A percentile compares a stretch with the other conserved stretches of the same genome.
Conservation (phyloP, 2,797 vertebrate genomes). For the Serranus cabrilla region DNA sequence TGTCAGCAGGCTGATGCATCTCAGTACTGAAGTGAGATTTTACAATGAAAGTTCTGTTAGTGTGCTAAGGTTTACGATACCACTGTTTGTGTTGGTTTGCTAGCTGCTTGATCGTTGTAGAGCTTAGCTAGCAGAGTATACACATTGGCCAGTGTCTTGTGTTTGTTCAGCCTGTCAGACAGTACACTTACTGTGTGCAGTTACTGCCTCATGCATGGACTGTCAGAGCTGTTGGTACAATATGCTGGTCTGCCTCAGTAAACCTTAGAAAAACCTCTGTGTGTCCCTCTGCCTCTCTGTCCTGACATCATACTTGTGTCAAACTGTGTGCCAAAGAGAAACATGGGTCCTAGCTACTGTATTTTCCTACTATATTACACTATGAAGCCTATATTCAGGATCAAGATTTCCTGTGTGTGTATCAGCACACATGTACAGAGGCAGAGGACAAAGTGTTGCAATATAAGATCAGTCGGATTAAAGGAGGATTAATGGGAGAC, state of each 20-base stretch:
- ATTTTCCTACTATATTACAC: background rate
- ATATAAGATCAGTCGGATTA: conserved; percentile 40
- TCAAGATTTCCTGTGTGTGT: background rate
- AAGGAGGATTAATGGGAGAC: conserved; percentile 41
- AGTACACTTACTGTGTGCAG: background rate
- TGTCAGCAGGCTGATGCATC: background rate
- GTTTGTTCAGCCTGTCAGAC: conserved; percentile 7
- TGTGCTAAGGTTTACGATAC: background rate
- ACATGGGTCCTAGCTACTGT: background rate
- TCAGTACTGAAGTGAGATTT: background rate
- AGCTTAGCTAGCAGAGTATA: background rate
- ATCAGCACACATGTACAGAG: background rate
- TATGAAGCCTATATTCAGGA: background rate
- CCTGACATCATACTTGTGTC: background rate
- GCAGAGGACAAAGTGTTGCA: conserved; percentile 3
- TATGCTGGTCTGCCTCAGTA: conserved; percentile 9
- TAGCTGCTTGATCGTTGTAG: background rate
- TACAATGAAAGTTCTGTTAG: background rate
- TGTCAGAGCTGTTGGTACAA: conserved; percentile 24
- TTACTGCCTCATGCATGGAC: conserved; percentile 4
- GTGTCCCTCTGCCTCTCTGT: background rate
- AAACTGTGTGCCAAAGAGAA: background rate
- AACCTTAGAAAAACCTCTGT: background rate
- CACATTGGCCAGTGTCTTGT: background rate
- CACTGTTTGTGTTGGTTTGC: background rate